Evolutionary conservation across 2,113 vertebrate species (phyloP).

Genomic region (Cariama cristata): DNA sequence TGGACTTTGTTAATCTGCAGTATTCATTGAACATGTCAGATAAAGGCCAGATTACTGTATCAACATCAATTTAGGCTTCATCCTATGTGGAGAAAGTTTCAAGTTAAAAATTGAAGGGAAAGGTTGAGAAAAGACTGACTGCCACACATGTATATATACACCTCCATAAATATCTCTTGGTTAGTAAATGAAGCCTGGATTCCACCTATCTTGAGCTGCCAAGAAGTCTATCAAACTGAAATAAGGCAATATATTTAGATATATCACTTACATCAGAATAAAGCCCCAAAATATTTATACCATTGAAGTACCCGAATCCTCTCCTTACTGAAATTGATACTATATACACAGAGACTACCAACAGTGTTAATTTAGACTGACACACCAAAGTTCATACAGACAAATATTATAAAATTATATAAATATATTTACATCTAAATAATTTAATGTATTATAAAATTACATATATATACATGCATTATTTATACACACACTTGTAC

Average conservation of each 20-base stretch:
- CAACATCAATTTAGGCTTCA: not conserved
- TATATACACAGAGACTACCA: not conserved
- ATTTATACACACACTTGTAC: not conserved
- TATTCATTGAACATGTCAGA: not conserved
- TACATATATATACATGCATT: not conserved
- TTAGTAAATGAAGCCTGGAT: not conserved
- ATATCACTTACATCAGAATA: not conserved
- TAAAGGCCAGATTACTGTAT: not conserved
- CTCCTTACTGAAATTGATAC: not conserved
- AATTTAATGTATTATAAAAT: not conserved
- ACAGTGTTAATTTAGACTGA: not conserved
- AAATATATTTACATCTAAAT: not conserved
- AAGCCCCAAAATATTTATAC: slow-evolving; percentile 17
- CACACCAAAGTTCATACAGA: not conserved
- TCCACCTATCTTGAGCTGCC: slow-evolving; percentile 12
- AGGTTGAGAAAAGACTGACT: not conserved
- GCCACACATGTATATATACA: not conserved
- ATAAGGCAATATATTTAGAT: slow-evolving; percentile 3
- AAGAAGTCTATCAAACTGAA: slow-evolving; percentile 28
- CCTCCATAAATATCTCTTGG: not conserved
- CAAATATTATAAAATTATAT: not conserved
- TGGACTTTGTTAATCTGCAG: not conserved
- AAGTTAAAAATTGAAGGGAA: not conserved
- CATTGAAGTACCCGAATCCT: not conserved
- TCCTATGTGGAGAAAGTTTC: not conserved